Evolutionary conservation across 2,113 vertebrate genomes (phyloP), one percentile per base, ranked within the genome.

Genomic region (Seriola quinqueradiata): DNA sequence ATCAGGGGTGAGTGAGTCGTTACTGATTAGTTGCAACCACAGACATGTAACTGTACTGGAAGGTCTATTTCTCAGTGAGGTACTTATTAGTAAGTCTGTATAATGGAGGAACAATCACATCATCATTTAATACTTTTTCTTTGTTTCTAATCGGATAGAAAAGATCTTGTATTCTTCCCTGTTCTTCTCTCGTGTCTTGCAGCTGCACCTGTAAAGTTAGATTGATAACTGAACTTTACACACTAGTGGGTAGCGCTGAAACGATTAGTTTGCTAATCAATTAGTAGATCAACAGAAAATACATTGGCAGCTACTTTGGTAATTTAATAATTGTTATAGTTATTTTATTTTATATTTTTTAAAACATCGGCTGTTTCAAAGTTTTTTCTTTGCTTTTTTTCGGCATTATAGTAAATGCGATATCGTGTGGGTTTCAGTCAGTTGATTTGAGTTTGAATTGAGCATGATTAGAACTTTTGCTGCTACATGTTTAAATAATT

Each of bases 331-430:
- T 52, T 21, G 5, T 52, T 52, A 28, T 28, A 28, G 28, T 52
- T 13, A 0, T 1, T 8, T 2, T 19, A n/a, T n/a, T n/a, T n/a
- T n/a, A n/a, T n/a, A n/a, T n/a, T n/a, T 9, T 54, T 54, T 1
- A n/a, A 9, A 54, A 54, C 21, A 19, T 16, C 6, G 17, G 16
- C 46, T 2, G 46, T 19, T 6, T 6, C 46, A 40, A 46, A 46
- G 4, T 1, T 50, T 50, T 50, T 2, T 17, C 8, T 19, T 50
- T 8, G 1, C 6, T 36, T 13, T 44, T 44, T 46, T 13, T 46
- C 44, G 16, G 48, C 48, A 7, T 52, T 3, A 52, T 8, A 52
- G 16, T 21, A 8, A 14, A 5, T 13, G 3, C 13, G 4, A 46
- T 46, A 16, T 46, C 13, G 28, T 46, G 14, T 16, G 42, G 14